Evolutionary conservation across 2,113 vertebrate genomes (phyloP).

Genomic region (Calyptomena viridis): DNA sequence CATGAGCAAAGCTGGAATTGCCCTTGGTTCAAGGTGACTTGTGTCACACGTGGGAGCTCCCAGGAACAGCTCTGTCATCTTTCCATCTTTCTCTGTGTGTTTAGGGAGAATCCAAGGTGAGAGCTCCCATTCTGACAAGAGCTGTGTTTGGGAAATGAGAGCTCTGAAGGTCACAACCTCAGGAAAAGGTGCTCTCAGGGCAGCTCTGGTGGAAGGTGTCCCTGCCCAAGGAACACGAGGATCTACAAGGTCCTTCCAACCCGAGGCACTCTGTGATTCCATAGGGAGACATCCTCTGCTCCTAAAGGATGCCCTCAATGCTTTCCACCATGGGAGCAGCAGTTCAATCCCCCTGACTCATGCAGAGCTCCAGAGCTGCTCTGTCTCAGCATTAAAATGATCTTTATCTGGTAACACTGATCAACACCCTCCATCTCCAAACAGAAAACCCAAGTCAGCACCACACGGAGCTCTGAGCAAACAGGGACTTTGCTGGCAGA

Average conservation of each 20-base stretch:
- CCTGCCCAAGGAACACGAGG: background rate
- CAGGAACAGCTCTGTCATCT: background rate
- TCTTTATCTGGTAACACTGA: background rate
- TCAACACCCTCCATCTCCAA: background rate
- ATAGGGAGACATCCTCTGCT: accelerated
- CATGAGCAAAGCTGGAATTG: background rate
- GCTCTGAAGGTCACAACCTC: background rate
- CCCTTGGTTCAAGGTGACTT: background rate
- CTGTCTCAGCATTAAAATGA: background rate
- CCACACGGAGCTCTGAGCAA: accelerated
- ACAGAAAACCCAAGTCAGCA: background rate
- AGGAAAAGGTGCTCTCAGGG: background rate
- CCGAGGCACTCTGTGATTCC: background rate
- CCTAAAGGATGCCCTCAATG: accelerated
- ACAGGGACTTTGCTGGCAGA: background rate
- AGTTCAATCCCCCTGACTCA: accelerated
- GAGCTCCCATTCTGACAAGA: background rate
- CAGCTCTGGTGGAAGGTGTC: background rate
- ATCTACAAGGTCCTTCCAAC: background rate
- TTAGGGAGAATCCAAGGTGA: background rate
- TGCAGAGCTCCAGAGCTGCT: background rate
- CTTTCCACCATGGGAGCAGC: background rate
- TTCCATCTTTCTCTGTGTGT: background rate
- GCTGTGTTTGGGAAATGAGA: background rate
- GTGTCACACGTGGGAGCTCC: accelerated